These are phyloP conservation scores for Cantharis rufa DNA, from an alignment of 2,888 invertebrate genomes.

Conservation along the genomic window DNA sequence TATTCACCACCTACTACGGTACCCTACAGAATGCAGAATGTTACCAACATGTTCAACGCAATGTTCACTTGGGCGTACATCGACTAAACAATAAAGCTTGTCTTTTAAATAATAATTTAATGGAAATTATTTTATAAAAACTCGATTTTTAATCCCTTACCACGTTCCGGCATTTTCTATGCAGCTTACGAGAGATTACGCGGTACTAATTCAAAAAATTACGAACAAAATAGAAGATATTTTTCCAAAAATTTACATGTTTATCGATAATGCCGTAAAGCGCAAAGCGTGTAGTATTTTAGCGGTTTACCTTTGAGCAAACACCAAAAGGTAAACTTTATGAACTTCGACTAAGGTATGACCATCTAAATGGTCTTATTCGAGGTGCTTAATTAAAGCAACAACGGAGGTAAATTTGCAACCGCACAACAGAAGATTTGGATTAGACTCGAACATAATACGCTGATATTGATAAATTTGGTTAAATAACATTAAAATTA, in stretches of 20 bases:
- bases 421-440: background rate
- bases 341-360: background rate
- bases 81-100: background rate
- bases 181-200: background rate
- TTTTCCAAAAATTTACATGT: too few relatives aligned
- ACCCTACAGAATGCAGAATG: background rate
- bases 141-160: background rate
- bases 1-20: constrained; percentile 11
- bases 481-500: background rate
- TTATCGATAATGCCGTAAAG: too few relatives aligned
- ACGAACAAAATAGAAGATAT: background rate
- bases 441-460: background rate
- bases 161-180: background rate
- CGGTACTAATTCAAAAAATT: background rate
- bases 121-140: background rate
- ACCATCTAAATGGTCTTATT: background rate
- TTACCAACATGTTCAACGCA: background rate
- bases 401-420: background rate
- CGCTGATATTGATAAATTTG: background rate
- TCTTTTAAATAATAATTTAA: background rate
- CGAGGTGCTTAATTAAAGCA: background rate
- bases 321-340: background rate
- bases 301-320: background rate
- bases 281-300: background rate
- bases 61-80: background rate